phyloP scores from a whole-genome alignment of 2,797 vertebrate genomes.

The Sebastes hopkinsi region DNA sequence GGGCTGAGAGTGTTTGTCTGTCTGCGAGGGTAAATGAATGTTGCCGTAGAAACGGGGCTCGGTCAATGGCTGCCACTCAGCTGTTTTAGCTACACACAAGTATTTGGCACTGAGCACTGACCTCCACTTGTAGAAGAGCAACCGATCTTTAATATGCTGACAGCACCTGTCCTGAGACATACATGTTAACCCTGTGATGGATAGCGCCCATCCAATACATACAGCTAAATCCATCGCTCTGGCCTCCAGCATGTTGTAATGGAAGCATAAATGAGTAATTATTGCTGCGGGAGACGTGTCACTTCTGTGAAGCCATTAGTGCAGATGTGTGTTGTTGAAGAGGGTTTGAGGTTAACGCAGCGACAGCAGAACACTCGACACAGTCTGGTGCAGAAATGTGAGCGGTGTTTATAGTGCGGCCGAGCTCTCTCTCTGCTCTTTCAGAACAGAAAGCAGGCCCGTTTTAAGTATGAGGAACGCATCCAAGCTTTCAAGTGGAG shows the following conservation, averaged over 20 bases:
- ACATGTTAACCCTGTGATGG: constrained; percentile 14
- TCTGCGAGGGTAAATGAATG: constrained; percentile 35
- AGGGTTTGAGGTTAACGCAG: constrained; percentile 30
- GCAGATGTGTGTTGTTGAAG: constrained; percentile 33
- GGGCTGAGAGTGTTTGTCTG: constrained; percentile 39
- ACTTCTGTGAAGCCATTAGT: constrained; percentile 50
- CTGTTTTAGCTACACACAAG: constrained; percentile 53
- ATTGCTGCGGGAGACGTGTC: constrained; percentile 27
- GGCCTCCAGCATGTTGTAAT: background rate
- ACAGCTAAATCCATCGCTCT: background rate
- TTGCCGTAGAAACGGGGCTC: constrained; percentile 46
- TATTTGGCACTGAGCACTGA: constrained; percentile 23
- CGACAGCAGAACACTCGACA: background rate
- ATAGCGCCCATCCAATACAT: background rate
- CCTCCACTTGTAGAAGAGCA: background rate
- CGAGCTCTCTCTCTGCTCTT: constrained; percentile 10
- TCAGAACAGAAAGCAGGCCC: constrained; percentile 17
- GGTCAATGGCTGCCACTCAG: constrained; percentile 65
- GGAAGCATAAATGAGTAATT: constrained; percentile 60
- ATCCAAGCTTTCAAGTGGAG: constrained; percentile 57
- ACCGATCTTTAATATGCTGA: background rate
- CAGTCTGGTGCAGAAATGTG: constrained; percentile 43
- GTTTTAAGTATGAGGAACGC: constrained; percentile 46
- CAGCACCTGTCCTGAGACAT: constrained; percentile 15
- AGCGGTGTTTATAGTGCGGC: constrained; percentile 24